A percentile compares a stretch with the other conserved stretches of the same genome.
Conservation (phyloP, 2,797 vertebrate species). For the Sparidentex hasta region DNA sequence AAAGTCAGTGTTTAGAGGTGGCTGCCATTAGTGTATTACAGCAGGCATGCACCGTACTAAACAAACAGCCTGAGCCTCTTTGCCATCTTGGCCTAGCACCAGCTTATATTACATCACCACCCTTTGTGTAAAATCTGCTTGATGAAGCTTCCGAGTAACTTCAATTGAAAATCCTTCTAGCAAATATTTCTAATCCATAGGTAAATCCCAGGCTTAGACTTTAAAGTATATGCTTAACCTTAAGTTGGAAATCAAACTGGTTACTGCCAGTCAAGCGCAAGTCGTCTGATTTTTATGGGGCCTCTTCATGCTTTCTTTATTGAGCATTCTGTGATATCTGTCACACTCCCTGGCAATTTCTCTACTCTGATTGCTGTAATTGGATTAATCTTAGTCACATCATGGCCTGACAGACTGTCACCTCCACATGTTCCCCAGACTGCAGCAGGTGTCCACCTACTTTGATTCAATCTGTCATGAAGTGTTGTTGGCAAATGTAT, state of each 20-base stretch:
- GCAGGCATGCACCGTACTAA: conserved; percentile 8
- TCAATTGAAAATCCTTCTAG: conserved; percentile 71
- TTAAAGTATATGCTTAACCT: conserved; percentile 72
- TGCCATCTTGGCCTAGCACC: conserved; percentile 34
- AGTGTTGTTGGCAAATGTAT: background rate
- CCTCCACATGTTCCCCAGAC: conserved; percentile 10
- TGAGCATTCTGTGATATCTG: conserved; percentile 29
- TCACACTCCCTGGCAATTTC: conserved; percentile 17
- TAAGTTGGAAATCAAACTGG: conserved; percentile 57
- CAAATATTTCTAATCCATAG: conserved; percentile 78
- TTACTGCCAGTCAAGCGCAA: conserved; percentile 53
- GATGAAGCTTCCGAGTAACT: conserved; percentile 64
- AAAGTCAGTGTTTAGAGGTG: conserved; percentile 27
- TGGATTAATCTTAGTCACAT: conserved; percentile 43
- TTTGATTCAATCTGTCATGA: conserved; percentile 24
- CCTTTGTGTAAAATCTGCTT: conserved; percentile 64
- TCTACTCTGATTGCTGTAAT: conserved; percentile 41
- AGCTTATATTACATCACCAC: conserved; percentile 52
- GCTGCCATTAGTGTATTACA: conserved; percentile 34
- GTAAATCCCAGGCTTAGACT: conserved; percentile 76
- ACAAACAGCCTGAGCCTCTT: conserved; percentile 51
- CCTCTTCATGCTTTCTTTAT: conserved; percentile 34
- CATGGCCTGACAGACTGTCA: conserved; percentile 44
- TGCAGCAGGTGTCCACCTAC: conserved; percentile 16
- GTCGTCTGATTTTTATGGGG: conserved; percentile 40